phyloP scores from a whole-genome alignment of 2,888 invertebrate species.

The Watsonalla cultraria region DNA sequence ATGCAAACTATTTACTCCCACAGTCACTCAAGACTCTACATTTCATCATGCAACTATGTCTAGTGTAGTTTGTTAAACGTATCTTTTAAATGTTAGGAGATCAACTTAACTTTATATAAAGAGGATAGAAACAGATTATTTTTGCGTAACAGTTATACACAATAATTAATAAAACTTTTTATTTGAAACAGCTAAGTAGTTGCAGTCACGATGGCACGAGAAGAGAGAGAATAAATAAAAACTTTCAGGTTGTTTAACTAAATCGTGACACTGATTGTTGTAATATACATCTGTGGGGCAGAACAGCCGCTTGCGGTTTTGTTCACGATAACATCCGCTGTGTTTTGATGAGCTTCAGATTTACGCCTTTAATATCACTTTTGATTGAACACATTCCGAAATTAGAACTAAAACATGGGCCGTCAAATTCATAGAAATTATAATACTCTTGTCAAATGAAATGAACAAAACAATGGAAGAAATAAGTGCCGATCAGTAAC shows the following conservation, averaged over 20 bases:
- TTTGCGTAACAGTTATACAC: neutral
- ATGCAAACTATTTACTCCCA: slow-evolving; percentile 9
- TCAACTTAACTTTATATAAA: too few relatives aligned
- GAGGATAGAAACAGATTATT: neutral
- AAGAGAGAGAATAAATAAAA: slow-evolving; percentile 3
- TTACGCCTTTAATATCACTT: neutral
- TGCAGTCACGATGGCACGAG: slow-evolving; percentile 7
- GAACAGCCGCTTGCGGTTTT: neutral
- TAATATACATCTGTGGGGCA: slow-evolving; percentile 6
- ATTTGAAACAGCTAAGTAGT: slow-evolving; percentile 4
- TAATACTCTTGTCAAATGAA: too few relatives aligned
- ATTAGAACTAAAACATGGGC: too few relatives aligned
- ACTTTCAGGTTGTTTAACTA: slow-evolving; percentile 6
- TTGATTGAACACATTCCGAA: neutral
- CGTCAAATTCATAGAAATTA: too few relatives aligned
- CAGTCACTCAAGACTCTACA: slow-evolving; percentile 3
- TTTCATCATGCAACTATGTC: neutral
- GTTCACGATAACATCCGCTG: neutral
- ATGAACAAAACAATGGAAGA: too few relatives aligned
- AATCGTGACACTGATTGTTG: slow-evolving; percentile 17
- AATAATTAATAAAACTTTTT: neutral
- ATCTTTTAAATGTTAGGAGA: too few relatives aligned
- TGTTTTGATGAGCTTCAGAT: slow-evolving; percentile 9
- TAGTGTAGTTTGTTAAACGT: too few relatives aligned
- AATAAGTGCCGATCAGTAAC: too few relatives aligned